Evolutionary conservation across 1,140 invertebrate genomes (phyloP).

Genomic region (Pristionchus pacificus): DNA sequence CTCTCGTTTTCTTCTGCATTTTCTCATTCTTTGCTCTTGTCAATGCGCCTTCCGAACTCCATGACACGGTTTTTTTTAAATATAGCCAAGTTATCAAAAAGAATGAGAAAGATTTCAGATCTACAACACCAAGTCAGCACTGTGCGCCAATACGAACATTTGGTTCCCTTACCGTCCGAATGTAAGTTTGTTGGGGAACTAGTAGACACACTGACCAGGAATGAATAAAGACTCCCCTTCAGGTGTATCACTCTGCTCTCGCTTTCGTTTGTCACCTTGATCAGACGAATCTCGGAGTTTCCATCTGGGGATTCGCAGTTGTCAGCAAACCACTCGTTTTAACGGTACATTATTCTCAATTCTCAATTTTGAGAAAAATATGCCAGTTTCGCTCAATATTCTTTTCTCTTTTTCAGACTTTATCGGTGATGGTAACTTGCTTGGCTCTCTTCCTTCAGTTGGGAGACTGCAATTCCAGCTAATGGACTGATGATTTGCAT

Average conservation of each 20-base stretch:
- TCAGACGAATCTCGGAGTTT: conserved; percentile 36
- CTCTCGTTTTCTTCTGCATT: conserved; percentile 29
- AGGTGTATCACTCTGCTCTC: conserved; percentile 30
- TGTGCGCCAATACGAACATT: conserved; percentile 25
- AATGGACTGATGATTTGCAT: too few species aligned
- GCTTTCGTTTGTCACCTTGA: conserved; percentile 31
- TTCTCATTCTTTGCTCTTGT: conserved; percentile 34
- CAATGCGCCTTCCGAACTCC: conserved; percentile 32
- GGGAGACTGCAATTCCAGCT: not conserved
- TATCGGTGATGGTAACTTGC: not conserved
- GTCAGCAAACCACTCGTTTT: conserved; percentile 36
- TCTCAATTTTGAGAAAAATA: not conserved
- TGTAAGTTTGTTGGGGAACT: too few species aligned
- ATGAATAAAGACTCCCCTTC: not conserved
- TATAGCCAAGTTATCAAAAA: not conserved
- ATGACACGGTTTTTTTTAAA: conserved; percentile 32
- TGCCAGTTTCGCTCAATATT: not conserved
- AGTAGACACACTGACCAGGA: not conserved
- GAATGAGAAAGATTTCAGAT: conserved; percentile 7
- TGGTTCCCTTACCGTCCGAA: conserved; percentile 26
- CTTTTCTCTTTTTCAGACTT: not conserved
- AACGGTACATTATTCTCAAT: conserved; percentile 24
- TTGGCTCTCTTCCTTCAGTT: not conserved
- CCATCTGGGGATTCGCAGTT: conserved; percentile 40
- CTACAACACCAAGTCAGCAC: conserved; percentile 10